These are phyloP conservation scores for Rousettus madagascariensis DNA, from an alignment of 2,797 vertebrate species.

Conservation along the genomic window DNA sequence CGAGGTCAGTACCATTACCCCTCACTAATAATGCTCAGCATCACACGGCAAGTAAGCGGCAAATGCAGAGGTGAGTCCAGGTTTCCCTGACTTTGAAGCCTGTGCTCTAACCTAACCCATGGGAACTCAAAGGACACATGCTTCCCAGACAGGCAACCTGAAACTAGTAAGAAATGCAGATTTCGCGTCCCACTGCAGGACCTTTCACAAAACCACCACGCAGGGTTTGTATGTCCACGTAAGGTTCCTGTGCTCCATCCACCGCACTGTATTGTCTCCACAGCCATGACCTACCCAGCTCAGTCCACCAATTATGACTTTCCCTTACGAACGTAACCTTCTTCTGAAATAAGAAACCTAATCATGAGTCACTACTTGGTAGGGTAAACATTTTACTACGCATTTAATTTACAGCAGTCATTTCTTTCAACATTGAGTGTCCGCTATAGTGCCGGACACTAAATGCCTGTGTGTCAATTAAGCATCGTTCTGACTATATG, in stretches of 20 bases:
- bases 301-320: background rate
- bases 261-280: rapidly evolving
- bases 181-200: no score
- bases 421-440: background rate
- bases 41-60: background rate
- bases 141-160: background rate
- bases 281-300: background rate
- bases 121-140: background rate
- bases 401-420: background rate
- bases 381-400: background rate
- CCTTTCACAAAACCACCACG: background rate
- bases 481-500: background rate
- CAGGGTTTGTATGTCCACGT: background rate
- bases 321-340: background rate
- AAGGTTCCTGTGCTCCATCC: background rate
- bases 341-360: background rate
- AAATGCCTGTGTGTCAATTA: background rate
- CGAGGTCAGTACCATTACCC: background rate
- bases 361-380: background rate
- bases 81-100: background rate
- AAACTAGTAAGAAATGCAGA: background rate
- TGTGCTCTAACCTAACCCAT: background rate
- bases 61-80: background rate
- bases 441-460: no score
- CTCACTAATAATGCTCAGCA: background rate